A percentile compares a stretch with the other conserved stretches of the same genome.
Evolutionary conservation across 2,888 invertebrate species (phyloP).

Genomic region (Melanostoma mellinum): DNA sequence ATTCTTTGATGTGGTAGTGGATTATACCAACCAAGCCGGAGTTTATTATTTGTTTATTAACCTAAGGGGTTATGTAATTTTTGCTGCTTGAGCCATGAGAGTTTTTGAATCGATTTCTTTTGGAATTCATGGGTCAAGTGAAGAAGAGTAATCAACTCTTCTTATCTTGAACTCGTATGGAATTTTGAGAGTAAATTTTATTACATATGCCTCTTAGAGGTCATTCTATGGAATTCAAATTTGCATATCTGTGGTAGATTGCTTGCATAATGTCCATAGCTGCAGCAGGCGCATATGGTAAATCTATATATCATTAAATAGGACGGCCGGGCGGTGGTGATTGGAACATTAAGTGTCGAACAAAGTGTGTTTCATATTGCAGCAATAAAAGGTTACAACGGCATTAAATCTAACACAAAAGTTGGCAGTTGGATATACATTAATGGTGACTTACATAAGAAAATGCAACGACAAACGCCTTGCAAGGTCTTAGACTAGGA

Average conservation of each 20-base stretch:
- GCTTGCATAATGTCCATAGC: conserved; percentile 34
- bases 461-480: not conserved
- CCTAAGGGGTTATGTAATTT: conserved; percentile 35
- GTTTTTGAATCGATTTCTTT: conserved; percentile 27
- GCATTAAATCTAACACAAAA: conserved; percentile 38
- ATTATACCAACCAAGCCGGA: conserved; percentile 23
- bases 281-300: not conserved
- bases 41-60: conserved; percentile 52
- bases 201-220: conserved; percentile 14
- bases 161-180: conserved; percentile 34
- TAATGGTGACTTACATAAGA: conserved; percentile 27
- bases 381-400: conserved; percentile 27
- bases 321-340: conserved; percentile 22
- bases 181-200: conserved; percentile 15
- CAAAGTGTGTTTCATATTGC: conserved; percentile 30
- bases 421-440: conserved; percentile 22
- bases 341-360: conserved; percentile 37
- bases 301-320: conserved; percentile 27
- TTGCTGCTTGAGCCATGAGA: conserved; percentile 1
- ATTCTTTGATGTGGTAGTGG: conserved; percentile 4
- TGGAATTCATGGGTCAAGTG: conserved; percentile 32
- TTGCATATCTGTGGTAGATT: conserved; percentile 44
- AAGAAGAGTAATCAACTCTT: conserved; percentile 35
- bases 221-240: conserved; percentile 43
- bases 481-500: conserved; percentile 8